phyloP scores from a whole-genome alignment of 2,797 vertebrate species.

The Sebastolobus alascanus region DNA sequence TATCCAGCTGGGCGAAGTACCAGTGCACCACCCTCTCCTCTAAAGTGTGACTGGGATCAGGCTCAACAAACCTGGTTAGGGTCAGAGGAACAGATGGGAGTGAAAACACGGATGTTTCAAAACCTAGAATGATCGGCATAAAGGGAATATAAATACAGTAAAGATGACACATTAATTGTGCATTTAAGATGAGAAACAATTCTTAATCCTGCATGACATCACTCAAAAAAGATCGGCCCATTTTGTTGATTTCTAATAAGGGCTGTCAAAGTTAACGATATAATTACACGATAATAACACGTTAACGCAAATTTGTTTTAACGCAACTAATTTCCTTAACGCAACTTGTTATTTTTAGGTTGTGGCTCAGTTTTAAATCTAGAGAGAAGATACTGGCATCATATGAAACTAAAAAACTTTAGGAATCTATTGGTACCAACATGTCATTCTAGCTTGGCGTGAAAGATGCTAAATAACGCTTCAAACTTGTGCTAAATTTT shows the following conservation, averaged over 20 bases:
- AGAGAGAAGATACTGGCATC: too few relatives aligned
- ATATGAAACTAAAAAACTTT: too few relatives aligned
- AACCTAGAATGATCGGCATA: background rate
- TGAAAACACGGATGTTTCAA: background rate
- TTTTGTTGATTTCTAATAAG: background rate
- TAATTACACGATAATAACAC: too few relatives aligned
- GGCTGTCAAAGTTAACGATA: too few relatives aligned
- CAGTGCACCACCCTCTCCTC: conserved; percentile 98
- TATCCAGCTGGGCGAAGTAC: conserved; percentile 98
- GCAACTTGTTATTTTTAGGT: too few relatives aligned
- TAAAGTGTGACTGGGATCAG: conserved; percentile 96
- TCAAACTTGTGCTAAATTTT: too few relatives aligned
- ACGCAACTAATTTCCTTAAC: too few relatives aligned
- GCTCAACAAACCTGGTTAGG: conserved; percentile 92
- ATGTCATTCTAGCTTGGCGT: too few relatives aligned
- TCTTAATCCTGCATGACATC: background rate
- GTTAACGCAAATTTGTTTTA: too few relatives aligned
- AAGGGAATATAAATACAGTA: background rate
- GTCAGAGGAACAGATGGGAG: conserved; percentile 9
- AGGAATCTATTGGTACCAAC: too few relatives aligned
- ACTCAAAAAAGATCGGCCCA: background rate
- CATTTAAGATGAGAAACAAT: background rate
- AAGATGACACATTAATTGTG: background rate
- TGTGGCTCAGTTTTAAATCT: too few relatives aligned
- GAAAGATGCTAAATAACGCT: too few relatives aligned